These are phyloP conservation scores for Zootermopsis nevadensis DNA, from an alignment of 2,888 invertebrate species.

Conservation along the genomic window DNA sequence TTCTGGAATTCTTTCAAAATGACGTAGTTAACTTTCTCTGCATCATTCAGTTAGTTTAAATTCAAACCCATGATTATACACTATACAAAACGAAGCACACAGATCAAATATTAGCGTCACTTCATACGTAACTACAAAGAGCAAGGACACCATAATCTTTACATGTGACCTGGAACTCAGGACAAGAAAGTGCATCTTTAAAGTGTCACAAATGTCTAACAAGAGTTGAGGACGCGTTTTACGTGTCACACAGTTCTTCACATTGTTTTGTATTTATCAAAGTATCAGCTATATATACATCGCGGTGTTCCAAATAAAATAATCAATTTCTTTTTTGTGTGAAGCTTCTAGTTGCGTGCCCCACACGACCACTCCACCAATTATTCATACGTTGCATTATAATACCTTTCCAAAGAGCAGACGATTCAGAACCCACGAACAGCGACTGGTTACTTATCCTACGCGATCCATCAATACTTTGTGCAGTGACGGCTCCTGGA, in stretches of 20 bases:
- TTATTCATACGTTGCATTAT: slow-evolving; percentile 24
- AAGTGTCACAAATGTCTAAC: not conserved
- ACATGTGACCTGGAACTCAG: too few species aligned
- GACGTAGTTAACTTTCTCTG: too few species aligned
- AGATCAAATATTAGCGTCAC: too few species aligned
- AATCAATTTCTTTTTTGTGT: slow-evolving; percentile 41
- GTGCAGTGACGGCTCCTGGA: not conserved
- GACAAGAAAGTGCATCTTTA: too few species aligned
- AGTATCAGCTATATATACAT: not conserved
- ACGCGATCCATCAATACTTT: slow-evolving; percentile 7
- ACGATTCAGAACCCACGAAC: slow-evolving; percentile 2
- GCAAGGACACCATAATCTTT: too few species aligned
- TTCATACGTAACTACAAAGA: too few species aligned
- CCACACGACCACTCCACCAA: slow-evolving; percentile 2
- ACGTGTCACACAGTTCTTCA: not conserved
- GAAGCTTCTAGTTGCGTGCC: slow-evolving; percentile 28
- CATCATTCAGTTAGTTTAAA: too few species aligned
- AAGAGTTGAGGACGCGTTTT: not conserved
- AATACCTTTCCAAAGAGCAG: slow-evolving; percentile 31
- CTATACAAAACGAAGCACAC: too few species aligned
- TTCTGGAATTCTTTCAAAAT: too few species aligned
- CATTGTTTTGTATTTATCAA: not conserved
- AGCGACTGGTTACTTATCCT: not conserved
- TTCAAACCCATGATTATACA: too few species aligned
- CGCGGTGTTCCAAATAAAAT: slow-evolving; percentile 19